phyloP scores from a whole-genome alignment of 2,888 invertebrate species.

The Nasonia oneida region DNA sequence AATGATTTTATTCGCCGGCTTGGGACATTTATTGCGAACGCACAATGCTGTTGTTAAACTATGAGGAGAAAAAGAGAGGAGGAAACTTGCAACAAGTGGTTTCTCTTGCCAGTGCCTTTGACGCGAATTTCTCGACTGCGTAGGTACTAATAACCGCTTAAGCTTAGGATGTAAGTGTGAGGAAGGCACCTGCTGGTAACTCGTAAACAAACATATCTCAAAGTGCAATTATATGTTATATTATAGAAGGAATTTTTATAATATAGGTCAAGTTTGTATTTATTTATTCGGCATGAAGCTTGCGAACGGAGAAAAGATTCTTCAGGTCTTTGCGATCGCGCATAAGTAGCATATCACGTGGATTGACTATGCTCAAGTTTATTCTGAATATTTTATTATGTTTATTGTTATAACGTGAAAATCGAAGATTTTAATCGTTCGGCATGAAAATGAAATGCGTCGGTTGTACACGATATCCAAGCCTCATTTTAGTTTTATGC shows the following conservation, averaged over 20 bases:
- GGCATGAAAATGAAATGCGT: too few relatives aligned
- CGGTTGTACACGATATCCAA: too few relatives aligned
- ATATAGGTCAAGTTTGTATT: not conserved
- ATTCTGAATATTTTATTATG: constrained; percentile 5
- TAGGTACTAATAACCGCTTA: not conserved
- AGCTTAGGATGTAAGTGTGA: not conserved
- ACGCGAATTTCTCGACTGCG: not conserved
- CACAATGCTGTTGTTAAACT: not conserved
- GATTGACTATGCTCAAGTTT: not conserved
- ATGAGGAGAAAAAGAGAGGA: not conserved
- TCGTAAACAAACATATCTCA: not conserved
- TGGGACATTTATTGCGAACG: not conserved
- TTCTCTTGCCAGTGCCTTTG: constrained; percentile 45
- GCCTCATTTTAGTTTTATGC: too few relatives aligned
- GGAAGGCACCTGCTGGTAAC: not conserved
- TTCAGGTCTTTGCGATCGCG: not conserved
- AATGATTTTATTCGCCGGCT: not conserved
- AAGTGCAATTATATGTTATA: constrained; percentile 47
- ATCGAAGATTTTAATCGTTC: not conserved
- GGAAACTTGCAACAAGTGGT: not conserved
- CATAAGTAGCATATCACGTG: not conserved
- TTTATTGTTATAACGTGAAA: constrained; percentile 27
- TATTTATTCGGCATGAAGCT: constrained; percentile 22
- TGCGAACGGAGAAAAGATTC: not conserved
- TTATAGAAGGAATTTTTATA: not conserved